Evolutionary conservation across 1,140 invertebrate genomes (phyloP), one percentile per base, ranked within the genome.

Genomic region (Solenopsis fugax): DNA sequence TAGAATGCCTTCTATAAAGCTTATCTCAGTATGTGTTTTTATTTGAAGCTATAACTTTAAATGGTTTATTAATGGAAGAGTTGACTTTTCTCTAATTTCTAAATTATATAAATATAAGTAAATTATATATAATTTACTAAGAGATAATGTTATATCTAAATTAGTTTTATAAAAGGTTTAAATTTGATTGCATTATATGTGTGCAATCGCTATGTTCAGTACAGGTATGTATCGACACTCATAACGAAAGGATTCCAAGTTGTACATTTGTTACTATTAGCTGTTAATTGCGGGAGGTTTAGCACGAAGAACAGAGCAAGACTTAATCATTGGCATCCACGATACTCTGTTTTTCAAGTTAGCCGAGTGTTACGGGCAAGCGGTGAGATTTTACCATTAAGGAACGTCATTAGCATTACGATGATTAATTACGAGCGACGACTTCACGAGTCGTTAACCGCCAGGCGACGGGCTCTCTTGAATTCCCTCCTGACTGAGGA

Each of bases 401-500:
- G 75, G 64, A 54, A 80, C 76, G 45, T 60, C 85, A 69, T 86
- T 86, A 86, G 76, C 85, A 86, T 86, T 80, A 60, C 71, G 87
- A 88, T 88, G 87, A 89, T 89, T 89, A 89, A 89, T 89, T 87
- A 56, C 71, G 54, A 52, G 50, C 62, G 62, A 76, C 69, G 72
- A 89, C 84, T 89, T 69, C 52, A 45, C 48, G 69, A 76, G 80
- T 78, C 71, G 82, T 67, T 64, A 77, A 64, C 52, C 18, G 84
- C 34, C 34, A 56, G 60, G 24, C 69, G 58, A 52, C 73, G 81
- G 69, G 37, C 67, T 77, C 67, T 75, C 64, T 75, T 29, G 78
- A 65, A 72, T 60, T 72, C 45, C 24, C 58, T 58, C 56, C 50
- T 1, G 52, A 13, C 45, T 34, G 18, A 52, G 64, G 56, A 69